Evolutionary conservation across 2,113 vertebrate genomes (phyloP), one percentile per base, ranked within the genome.

Genomic region (Hystrix cristata): DNA sequence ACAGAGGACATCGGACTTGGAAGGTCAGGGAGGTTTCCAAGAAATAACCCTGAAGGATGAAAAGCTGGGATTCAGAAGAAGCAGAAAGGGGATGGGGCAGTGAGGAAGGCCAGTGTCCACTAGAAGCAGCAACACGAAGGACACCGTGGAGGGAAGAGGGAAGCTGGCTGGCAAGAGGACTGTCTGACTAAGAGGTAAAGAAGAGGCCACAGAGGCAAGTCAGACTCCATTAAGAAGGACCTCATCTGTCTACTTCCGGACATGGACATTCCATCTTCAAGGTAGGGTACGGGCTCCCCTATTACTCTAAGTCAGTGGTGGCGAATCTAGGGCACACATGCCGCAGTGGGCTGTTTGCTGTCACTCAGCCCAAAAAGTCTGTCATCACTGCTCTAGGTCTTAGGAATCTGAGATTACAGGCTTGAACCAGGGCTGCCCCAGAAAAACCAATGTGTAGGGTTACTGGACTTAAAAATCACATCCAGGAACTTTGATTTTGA

Each of bases 111-210:
- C 5, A 1, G 1, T 12, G 13, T 14, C 67, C 19, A 0, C 65
- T 16, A 34, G 78, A 84, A 59, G 46, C 18, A 74, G 55, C 46
- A 43, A 53, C 14, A 15, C 0, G 1, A 5, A 19, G 34, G 23
- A 0, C 0, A 0, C 51, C 21, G 1, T 7, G n/a, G 38, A 31
- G 38, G 1, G 13, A 5, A 34, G 62, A 23, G 25, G 38, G 48
- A 18, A 5, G 1, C 0, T 0, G 29, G 31, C 1, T 2, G 38
- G 38, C 38, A 8, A 1, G 62, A 91, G 46, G 48, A 19, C 14
- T 29, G n/a, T 43, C 11, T 55, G 80, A 55, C 25, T 81, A 62
- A 57, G n/a, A 57, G 23, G 3, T 16, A 38, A 38, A 62, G 46
- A 31, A 43, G 53, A 19, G 3, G 10, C 16, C 12, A 15, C n/a